A percentile compares a stretch with the other conserved stretches of the same genome.
These are phyloP conservation scores for Kryphioiulus occultus DNA, from an alignment of 2,888 invertebrate species.

Conservation along the genomic window DNA sequence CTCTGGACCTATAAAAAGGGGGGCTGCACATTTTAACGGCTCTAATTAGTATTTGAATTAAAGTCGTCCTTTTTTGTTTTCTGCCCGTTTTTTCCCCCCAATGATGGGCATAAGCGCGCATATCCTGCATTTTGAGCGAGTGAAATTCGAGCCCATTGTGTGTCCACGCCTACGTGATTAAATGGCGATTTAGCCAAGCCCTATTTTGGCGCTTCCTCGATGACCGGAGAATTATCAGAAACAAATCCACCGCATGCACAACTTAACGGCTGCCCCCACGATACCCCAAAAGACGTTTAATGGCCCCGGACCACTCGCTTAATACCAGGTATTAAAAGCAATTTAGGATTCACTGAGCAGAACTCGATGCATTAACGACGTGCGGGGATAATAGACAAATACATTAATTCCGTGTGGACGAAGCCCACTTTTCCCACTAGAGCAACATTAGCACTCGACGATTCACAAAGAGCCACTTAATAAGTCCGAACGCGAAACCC, in stretches of 20 bases:
- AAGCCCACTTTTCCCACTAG: not conserved
- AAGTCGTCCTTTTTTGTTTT: not conserved
- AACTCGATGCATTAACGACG: not conserved
- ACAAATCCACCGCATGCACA: not conserved
- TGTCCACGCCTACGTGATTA: slow-evolving; percentile 5
- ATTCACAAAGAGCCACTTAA: not conserved
- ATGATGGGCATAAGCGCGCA: no score
- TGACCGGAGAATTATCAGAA: not conserved
- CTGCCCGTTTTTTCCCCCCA: no score
- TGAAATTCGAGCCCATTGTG: slow-evolving; percentile 16
- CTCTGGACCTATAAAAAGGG: not conserved
- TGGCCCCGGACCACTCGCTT: not conserved
- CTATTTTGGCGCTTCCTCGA: slow-evolving; percentile 17
- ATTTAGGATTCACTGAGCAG: not conserved
- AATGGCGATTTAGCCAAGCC: not conserved
- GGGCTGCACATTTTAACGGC: not conserved
- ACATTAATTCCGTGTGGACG: not conserved
- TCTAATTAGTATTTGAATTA: not conserved
- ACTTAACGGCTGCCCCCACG: not conserved
- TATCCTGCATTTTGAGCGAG: no score
- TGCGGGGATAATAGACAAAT: slow-evolving; percentile 20
- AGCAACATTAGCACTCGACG: no score
- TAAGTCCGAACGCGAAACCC: not conserved
- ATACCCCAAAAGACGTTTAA: not conserved
- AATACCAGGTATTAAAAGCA: slow-evolving; percentile 18